A percentile compares a stretch with the other conserved stretches of the same genome.
phyloP scores from a whole-genome alignment of 2,797 vertebrate species.

The Phalloptychus januarius region DNA sequence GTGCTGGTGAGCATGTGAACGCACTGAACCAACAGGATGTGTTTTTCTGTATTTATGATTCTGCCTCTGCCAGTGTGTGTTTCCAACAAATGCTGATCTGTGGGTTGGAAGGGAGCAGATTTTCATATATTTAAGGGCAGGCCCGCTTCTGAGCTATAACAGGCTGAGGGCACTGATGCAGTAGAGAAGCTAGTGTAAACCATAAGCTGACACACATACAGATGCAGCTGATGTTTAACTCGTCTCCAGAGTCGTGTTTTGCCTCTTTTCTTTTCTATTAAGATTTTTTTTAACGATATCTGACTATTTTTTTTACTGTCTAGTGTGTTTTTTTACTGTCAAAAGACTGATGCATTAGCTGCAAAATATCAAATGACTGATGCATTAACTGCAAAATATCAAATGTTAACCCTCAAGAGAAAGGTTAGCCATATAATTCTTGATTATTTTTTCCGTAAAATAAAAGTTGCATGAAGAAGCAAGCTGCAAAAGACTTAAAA shows the following conservation, averaged over 20 bases:
- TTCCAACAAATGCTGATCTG: slow-evolving; percentile 65
- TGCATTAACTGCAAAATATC: background rate
- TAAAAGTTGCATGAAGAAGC: background rate
- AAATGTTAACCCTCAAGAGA: background rate
- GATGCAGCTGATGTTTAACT: slow-evolving; percentile 27
- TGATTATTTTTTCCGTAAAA: background rate
- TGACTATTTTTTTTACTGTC: background rate
- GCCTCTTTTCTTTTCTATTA: slow-evolving; percentile 5
- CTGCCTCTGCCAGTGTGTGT: slow-evolving; percentile 27
- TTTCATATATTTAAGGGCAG: slow-evolving; percentile 73
- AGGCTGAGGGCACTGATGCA: slow-evolving; percentile 66
- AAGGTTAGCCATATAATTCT: background rate
- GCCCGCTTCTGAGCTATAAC: slow-evolving; percentile 63
- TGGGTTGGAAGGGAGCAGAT: slow-evolving; percentile 60
- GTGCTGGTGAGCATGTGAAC: slow-evolving; percentile 21
- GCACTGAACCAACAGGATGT: slow-evolving; percentile 10
- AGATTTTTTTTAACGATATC: background rate
- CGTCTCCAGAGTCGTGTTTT: slow-evolving; percentile 13
- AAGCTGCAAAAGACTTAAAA: background rate
- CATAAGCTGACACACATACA: slow-evolving; percentile 57
- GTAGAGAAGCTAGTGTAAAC: slow-evolving; percentile 68
- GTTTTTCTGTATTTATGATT: slow-evolving; percentile 4
- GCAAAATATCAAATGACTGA: background rate
- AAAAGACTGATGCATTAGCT: background rate
- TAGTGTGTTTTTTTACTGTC: background rate